phyloP scores from a whole-genome alignment of 2,113 vertebrate genomes.

The Vicugna pacos region DNA sequence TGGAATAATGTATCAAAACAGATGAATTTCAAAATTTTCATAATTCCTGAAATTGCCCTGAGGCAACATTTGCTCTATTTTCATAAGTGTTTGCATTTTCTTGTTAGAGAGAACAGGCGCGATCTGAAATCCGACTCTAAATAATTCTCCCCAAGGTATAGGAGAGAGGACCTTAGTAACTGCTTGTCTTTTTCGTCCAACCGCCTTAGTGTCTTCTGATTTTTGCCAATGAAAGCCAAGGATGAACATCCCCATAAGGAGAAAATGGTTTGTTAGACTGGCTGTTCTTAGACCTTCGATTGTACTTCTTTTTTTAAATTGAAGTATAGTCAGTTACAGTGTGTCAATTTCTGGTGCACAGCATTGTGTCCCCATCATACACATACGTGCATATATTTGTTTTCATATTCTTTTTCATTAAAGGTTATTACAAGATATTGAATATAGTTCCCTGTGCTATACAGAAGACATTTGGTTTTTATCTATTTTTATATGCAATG shows the following conservation, averaged over 20 bases:
- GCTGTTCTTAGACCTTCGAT: background rate
- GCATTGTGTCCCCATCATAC: no score
- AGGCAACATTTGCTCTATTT: slow-evolving; percentile 65
- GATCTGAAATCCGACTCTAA: slow-evolving; percentile 19
- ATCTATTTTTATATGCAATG: no score
- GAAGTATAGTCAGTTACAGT: no score
- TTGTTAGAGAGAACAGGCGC: slow-evolving; percentile 29
- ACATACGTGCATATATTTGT: no score
- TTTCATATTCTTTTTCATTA: no score
- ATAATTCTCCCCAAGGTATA: background rate
- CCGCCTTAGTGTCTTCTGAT: slow-evolving; percentile 18
- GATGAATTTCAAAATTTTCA: slow-evolving; percentile 63
- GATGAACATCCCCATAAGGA: background rate
- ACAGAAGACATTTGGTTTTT: no score
- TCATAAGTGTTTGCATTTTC: slow-evolving; percentile 54
- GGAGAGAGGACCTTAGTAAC: slow-evolving; percentile 52
- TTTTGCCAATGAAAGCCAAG: slow-evolving; percentile 30
- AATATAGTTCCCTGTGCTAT: no score
- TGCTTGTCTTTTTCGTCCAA: slow-evolving; percentile 53
- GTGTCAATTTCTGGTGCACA: no score
- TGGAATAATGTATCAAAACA: slow-evolving; percentile 59
- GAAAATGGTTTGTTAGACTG: background rate
- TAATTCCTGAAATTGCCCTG: slow-evolving; percentile 60
- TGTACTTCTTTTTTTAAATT: background rate
- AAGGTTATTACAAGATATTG: no score